These are phyloP conservation scores for Odobenus rosmarus DNA, from an alignment of 2,113 vertebrate species.

Conservation along the genomic window DNA sequence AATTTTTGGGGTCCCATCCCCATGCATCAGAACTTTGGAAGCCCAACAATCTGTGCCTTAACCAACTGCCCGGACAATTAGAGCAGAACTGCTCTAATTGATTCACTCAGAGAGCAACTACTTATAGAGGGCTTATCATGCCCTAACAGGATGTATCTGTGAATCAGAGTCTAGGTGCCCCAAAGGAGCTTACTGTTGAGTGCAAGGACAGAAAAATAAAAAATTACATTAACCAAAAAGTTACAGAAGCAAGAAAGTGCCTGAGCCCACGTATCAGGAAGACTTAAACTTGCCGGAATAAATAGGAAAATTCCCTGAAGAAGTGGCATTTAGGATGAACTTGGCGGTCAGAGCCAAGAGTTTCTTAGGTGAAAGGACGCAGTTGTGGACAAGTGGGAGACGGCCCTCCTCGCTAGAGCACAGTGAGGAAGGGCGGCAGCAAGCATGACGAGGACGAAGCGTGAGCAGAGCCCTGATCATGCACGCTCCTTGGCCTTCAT, in stretches of 20 bases:
- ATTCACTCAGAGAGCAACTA: neutral
- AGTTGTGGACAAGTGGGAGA: neutral
- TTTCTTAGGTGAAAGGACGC: neutral
- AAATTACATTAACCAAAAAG: neutral
- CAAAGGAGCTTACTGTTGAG: neutral
- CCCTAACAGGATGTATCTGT: neutral
- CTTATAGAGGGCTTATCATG: neutral
- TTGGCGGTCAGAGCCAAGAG: neutral
- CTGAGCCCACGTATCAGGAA: neutral
- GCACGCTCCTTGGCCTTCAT: neutral
- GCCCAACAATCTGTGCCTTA: neutral
- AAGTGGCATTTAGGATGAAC: neutral
- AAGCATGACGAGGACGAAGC: rapidly evolving
- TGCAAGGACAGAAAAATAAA: neutral
- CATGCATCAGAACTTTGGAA: neutral
- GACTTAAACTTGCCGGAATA: neutral
- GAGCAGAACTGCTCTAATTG: neutral
- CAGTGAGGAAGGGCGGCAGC: neutral
- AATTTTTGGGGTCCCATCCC: neutral
- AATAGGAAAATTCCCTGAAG: neutral
- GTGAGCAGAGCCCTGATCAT: neutral
- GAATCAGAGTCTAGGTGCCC: neutral
- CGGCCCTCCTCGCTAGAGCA: rapidly evolving
- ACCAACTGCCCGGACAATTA: no score
- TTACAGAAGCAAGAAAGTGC: neutral